Evolutionary conservation across 2,113 vertebrate species (phyloP).

Genomic region (Pelusios castaneus): DNA sequence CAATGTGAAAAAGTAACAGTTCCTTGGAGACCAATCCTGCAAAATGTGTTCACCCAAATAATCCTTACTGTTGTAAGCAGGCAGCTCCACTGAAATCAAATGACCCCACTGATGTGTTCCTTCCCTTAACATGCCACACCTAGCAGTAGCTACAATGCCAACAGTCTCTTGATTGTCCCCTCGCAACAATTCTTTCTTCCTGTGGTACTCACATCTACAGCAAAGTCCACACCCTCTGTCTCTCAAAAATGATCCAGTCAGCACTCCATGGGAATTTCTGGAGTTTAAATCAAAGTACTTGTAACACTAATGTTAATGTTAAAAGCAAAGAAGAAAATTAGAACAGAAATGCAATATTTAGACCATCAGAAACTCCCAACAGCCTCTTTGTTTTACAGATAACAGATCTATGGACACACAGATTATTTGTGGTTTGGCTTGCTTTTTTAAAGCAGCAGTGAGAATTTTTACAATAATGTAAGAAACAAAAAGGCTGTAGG

Average conservation of each 20-base stretch:
- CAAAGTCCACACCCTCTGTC: not conserved
- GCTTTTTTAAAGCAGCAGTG: too few species aligned
- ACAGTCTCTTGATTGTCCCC: not conserved
- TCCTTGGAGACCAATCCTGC: not conserved
- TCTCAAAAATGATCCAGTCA: not conserved
- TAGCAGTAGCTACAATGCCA: not conserved
- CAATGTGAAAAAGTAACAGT: not conserved
- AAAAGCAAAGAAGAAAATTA: not conserved
- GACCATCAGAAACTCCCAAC: conserved; percentile 20
- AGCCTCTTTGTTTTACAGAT: not conserved
- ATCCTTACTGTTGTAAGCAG: not conserved
- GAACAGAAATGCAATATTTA: not conserved
- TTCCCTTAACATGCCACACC: not conserved
- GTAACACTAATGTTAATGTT: not conserved
- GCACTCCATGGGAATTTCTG: not conserved
- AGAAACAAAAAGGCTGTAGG: too few species aligned
- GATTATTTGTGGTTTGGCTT: not conserved
- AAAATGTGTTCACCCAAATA: not conserved
- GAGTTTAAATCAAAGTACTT: conserved; percentile 17
- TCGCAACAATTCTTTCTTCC: not conserved
- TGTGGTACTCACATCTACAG: not conserved
- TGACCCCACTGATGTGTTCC: not conserved
- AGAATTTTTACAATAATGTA: too few species aligned
- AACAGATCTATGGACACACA: not conserved
- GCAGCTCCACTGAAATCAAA: not conserved